Base-by-base conservation (phyloP, 2,113 vertebrate genomes). In the Lethenteron camtschaticum region DNA sequence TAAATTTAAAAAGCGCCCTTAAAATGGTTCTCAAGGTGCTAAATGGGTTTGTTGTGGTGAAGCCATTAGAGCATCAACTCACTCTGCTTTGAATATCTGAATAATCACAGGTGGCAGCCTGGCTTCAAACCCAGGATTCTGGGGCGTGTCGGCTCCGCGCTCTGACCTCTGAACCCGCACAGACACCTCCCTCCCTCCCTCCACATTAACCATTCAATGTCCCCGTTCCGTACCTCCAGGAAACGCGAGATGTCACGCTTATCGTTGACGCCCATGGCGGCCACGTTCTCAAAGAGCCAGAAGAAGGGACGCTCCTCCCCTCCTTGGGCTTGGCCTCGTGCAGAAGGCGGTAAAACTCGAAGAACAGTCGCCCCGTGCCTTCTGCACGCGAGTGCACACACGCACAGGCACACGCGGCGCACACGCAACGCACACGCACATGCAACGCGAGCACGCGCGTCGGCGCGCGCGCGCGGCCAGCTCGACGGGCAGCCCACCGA, bases 261-360 rank as follows among this genome's bases (percentile, higher is more conserved):
- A 20, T 66, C 63, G 24, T 66, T 66, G n/a, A 66, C 63, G 11
- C 63, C 63, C 63, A 66, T 66, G 63, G 63, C 63, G 63, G 63
- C 63, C n/a, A 66, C 63, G 24, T 66, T 66, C 63, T 66, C 63
- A 20, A 66, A 66, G 24, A 66, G 63, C 63, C 63, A 66, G 63
- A 66, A 66, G 24, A 66, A 66, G n/a, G 63, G 63, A 66, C 63
- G 63, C 9, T 66, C 63, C 63, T 66, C 63, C 10, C 63, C 24
- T 66, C 63, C 63, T 9, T 9, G n/a, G 63, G 63, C 63, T 66
- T 66, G n/a, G 63, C n/a, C 24, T 66, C 63, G 10, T 66, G 63
- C 63, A 66, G 63, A 10, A 66, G 63, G 63, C 63, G 63, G 63
- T 66, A 66, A 9, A 66, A 66, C 63, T 66, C 63, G 63, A 66